Evolutionary conservation across 1,140 invertebrate genomes (phyloP).

Genomic region (Limonius californicus): DNA sequence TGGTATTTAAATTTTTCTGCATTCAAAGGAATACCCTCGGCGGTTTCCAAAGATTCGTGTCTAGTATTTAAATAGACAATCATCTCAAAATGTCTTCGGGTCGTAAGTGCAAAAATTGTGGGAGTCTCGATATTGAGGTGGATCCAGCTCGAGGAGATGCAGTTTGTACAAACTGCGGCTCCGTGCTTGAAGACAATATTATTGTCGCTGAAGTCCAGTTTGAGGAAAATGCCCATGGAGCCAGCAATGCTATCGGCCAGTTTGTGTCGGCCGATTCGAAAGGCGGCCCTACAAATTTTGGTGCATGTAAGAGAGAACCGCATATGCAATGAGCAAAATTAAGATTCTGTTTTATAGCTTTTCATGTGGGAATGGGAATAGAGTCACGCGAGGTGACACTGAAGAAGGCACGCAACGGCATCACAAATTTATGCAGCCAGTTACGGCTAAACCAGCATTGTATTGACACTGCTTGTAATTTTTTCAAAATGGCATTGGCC

Average conservation of each 20-base stretch:
- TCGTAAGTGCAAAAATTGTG: slow-evolving; percentile 85
- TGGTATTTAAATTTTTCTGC: no score
- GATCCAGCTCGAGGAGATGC: slow-evolving; percentile 91
- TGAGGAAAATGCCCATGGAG: slow-evolving; percentile 87
- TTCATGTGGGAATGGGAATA: slow-evolving; percentile 74
- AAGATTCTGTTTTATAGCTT: no score
- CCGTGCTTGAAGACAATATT: slow-evolving; percentile 91
- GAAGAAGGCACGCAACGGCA: slow-evolving; percentile 79
- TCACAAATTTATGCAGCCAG: slow-evolving; percentile 73
- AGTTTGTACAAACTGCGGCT: slow-evolving; percentile 94
- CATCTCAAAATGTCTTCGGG: slow-evolving; percentile 55
- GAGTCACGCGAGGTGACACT: slow-evolving; percentile 89
- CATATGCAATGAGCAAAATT: no score
- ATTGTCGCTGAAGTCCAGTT: slow-evolving; percentile 97
- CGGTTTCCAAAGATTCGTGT: no score
- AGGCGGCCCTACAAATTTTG: slow-evolving; percentile 74
- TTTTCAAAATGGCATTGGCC: slow-evolving; percentile 94
- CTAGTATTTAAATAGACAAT: no score
- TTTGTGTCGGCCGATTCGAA: slow-evolving; percentile 88
- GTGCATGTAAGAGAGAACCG: slow-evolving; percentile 62
- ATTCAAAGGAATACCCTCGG: no score
- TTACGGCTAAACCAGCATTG: slow-evolving; percentile 84
- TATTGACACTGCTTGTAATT: slow-evolving; percentile 90
- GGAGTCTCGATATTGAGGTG: slow-evolving; percentile 90
- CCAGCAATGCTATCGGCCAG: slow-evolving; percentile 82